Evolutionary conservation across 2,113 vertebrate genomes (phyloP).

Genomic region (Neolamprologus variostigma): DNA sequence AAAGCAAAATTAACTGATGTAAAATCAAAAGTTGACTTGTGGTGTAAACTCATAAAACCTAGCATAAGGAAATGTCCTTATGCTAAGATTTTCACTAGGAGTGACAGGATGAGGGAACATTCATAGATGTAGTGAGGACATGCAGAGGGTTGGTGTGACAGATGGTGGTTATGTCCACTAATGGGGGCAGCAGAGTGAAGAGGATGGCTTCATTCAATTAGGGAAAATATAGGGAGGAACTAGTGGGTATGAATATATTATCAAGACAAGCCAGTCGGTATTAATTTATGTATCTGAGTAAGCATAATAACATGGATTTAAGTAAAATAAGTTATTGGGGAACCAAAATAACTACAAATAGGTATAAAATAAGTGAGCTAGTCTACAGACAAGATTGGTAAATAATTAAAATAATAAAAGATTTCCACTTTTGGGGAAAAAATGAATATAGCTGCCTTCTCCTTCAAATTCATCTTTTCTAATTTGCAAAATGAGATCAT

Average conservation of each 20-base stretch:
- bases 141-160: neutral
- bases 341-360: neutral
- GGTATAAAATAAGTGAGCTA: neutral
- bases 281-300: neutral
- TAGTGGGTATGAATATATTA: neutral
- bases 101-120: neutral
- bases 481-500: neutral
- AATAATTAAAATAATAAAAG: neutral
- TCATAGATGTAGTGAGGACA: neutral
- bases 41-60: neutral
- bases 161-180: neutral
- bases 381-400: neutral
- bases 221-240: neutral
- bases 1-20: neutral
- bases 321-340: neutral
- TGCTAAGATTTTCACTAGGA: neutral
- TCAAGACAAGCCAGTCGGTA: neutral
- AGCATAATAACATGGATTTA: neutral
- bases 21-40: neutral
- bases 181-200: neutral
- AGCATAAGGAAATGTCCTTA: neutral
- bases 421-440: neutral
- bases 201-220: neutral
- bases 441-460: neutral
- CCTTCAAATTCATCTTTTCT: neutral